A percentile compares a stretch with the other conserved stretches of the same genome.
phyloP scores from a whole-genome alignment of 2,113 vertebrate genomes.

The Lota lota region DNA sequence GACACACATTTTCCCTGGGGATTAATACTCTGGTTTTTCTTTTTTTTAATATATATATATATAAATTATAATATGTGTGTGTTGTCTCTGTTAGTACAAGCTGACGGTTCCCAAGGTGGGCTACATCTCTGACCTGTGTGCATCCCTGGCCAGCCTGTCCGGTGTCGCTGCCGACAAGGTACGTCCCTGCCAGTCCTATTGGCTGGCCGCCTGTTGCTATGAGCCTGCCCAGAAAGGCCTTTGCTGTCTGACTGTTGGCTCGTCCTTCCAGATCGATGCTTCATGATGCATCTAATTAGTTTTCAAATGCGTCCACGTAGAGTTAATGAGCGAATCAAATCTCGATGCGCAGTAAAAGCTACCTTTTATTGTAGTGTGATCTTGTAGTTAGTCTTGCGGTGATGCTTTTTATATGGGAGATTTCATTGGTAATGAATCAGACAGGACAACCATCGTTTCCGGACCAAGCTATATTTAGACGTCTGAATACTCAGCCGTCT shows the following conservation, averaged over 20 bases:
- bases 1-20: too few relatives aligned
- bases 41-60: too few relatives aligned
- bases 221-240: too few relatives aligned
- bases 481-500: background rate
- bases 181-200: constrained; percentile 25
- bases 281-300: too few relatives aligned
- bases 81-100: constrained; percentile 83
- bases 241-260: too few relatives aligned
- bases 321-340: too few relatives aligned
- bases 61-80: background rate
- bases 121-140: constrained; percentile 93
- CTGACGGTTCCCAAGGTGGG: constrained; percentile 97
- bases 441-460: too few relatives aligned
- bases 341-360: too few relatives aligned
- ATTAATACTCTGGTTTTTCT: too few relatives aligned
- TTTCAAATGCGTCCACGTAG: too few relatives aligned
- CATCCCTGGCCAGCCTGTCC: constrained; percentile 83
- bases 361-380: too few relatives aligned
- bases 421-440: background rate
- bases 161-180: constrained; percentile 94
- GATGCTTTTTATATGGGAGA: background rate
- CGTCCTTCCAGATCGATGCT: too few relatives aligned
- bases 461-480: background rate
- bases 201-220: background rate
- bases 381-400: background rate